Evolutionary conservation across 2,888 invertebrate species (phyloP).

Genomic region (Clivina fossor): DNA sequence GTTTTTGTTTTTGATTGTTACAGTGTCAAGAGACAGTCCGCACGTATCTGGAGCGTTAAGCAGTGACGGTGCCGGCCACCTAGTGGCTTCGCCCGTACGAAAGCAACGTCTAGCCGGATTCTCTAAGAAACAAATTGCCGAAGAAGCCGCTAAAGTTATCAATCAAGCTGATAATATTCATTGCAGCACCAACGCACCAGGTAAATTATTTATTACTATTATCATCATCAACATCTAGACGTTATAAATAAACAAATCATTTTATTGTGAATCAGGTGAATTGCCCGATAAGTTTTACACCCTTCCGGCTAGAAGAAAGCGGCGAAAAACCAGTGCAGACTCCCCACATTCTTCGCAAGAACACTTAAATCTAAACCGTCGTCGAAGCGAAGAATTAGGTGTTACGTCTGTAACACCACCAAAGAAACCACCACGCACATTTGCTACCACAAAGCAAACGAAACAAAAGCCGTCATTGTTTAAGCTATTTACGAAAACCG

Average conservation of each 20-base stretch:
- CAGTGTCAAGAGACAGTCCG: constrained; percentile 22
- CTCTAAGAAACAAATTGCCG: constrained; percentile 70
- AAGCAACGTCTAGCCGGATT: constrained; percentile 68
- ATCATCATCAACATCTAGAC: too few species aligned
- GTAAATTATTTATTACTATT: too few species aligned
- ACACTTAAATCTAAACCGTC: constrained; percentile 41
- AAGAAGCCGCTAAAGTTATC: constrained; percentile 75
- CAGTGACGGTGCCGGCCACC: constrained; percentile 24
- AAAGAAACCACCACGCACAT: constrained; percentile 50
- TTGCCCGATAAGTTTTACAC: constrained; percentile 68
- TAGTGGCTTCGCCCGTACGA: constrained; percentile 53
- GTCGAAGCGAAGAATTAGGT: constrained; percentile 61
- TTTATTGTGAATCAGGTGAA: constrained; percentile 44
- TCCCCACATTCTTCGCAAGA: constrained; percentile 37
- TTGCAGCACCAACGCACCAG: constrained; percentile 55
- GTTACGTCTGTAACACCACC: constrained; percentile 46
- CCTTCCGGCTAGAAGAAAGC: constrained; percentile 65
- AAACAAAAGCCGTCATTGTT: constrained; percentile 64
- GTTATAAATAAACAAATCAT: too few species aligned
- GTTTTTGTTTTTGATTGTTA: too few species aligned
- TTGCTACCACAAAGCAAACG: constrained; percentile 54
- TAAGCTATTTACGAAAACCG: constrained; percentile 65
- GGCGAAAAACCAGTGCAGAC: constrained; percentile 50
- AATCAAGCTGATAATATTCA: constrained; percentile 73
- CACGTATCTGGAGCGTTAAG: constrained; percentile 3